Base-by-base conservation (phyloP, 1,140 invertebrate species). In the Odontomachus brunneus region DNA sequence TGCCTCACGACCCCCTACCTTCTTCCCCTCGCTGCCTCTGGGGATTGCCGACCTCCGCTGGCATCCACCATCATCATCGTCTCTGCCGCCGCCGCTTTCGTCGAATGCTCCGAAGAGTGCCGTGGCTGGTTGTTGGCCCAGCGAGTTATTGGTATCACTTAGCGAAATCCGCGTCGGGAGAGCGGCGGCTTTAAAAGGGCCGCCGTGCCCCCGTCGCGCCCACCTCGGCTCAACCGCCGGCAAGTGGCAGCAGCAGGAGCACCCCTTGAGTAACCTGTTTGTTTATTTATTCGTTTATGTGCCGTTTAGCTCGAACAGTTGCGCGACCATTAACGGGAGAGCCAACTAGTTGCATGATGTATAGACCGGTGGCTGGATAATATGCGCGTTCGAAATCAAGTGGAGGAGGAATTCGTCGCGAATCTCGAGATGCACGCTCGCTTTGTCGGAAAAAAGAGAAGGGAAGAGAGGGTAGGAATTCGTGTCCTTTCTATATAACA, bases 121-220 rank as follows among this genome's bases (percentile, higher is more conserved):
- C 38, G 38, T 11, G 71, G 24, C 84, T 82, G 87, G 88, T 90
- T 91, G 88, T 90, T 80, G 24, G 75, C 87, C 74, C 84, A 89
- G 66, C 83, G 89, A 84, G 88, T 90, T 91, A 90, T 90, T 86
- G 86, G 83, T 90, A 89, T 90, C 90, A 89, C 90, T 91, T 91
- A 91, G 69, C 84, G 65, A 84, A 89, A 90, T 90, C 88, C 88
- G 71, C 69, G 74, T 65, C 76, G 60, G 11, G 49, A 86, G 66
- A 84, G 29, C 29, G 29, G 29, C 83, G 84, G 83, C 87, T 87
- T 89, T 88, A 81, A 89, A 87, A 86, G 85, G 14, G 29, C 62
- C 24, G 69, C 38, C 38, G 9, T 44, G n/a, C 38, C 38, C 3
- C 38, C 38, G 4, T 11, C 9, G 3, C 3, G 3, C 38, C 38